These are phyloP conservation scores for Synodontis membranacea DNA, from an alignment of 2,113 vertebrate genomes.

Conservation along the genomic window DNA sequence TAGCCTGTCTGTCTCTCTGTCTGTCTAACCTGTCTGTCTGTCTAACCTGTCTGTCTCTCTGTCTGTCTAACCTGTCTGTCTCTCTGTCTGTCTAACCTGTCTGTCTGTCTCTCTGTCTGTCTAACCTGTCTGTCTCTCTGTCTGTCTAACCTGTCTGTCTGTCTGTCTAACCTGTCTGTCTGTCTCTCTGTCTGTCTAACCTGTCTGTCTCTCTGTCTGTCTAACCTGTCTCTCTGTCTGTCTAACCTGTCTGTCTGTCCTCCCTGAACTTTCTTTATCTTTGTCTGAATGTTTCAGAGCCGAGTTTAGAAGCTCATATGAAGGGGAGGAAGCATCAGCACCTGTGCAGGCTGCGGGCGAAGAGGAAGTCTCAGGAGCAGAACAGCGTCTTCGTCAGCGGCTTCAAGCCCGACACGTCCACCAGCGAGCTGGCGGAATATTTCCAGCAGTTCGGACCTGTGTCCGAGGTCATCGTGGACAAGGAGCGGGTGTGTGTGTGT, in stretches of 20 bases:
- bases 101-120: neutral
- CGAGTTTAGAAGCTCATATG: conserved; percentile 81
- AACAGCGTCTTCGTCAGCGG: conserved; percentile 89
- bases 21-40: neutral
- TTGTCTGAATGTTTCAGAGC: conserved; percentile 59
- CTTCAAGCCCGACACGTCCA: conserved; percentile 75
- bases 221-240: neutral
- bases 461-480: conserved; percentile 85
- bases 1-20: neutral
- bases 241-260: neutral
- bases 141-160: neutral
- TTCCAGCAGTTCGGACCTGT: conserved; percentile 81
- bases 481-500: conserved; percentile 83
- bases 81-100: neutral
- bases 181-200: neutral
- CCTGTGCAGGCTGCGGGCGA: conserved; percentile 70
- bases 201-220: neutral
- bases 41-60: neutral
- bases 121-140: neutral
- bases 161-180: neutral
- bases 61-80: neutral
- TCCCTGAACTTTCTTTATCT: neutral
- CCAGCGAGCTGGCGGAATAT: conserved; percentile 74
- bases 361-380: conserved; percentile 78
- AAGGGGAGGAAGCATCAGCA: conserved; percentile 82